Base-by-base conservation (phyloP, 2,797 vertebrate genomes). In the Orestias chungarensis region DNA sequence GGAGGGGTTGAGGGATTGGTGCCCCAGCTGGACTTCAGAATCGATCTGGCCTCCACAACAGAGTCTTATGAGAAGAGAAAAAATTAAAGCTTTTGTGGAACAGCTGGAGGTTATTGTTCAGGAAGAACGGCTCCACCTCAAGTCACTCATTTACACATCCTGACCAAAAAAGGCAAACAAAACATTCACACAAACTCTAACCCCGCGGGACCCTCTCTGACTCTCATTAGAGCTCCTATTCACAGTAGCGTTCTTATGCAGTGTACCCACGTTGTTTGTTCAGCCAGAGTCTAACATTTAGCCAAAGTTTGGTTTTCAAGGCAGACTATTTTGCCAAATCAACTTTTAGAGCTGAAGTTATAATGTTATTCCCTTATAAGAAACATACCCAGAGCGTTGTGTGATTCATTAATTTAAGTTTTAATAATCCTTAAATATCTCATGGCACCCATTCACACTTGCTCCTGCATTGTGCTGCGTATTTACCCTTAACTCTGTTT, bases 11-110 rank as follows among this genome's bases (percentile, higher is more conserved):
- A n/a, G n/a, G 52, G 64, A 70, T 86, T 87, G 79, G 64, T 76
- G 73, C 71, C 68, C 72, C 82, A 81, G 70, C 80, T 87, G 76
- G 80, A 68, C 70, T 61, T 68, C 72, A 4, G 18, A 59, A 46
- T n/a, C 10, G 54, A 62, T 74, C 38, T 73, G 42, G 27, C 27
- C 65, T n/a, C 27, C 67, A 44, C 27, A 66, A 67, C 62, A 77
- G 35, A 52, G 35, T 52, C 14, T 61, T 55, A 78, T 52, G 47
- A 70, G 78, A 73, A 59, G 66, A 54, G 47, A 84, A 77, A 49
- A 74, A 82, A 70, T 46, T 33, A 61, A 35, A 77, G 66, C 49
- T 75, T 68, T 76, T 71, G 43, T 68, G 54, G 64, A 64, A 65
- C 57, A 74, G 49, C 62, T 64, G 1, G 10, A 31, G n/a, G n/a